These are phyloP conservation scores for Amphipoea lucens DNA, from an alignment of 2,888 invertebrate genomes.

Conservation along the genomic window DNA sequence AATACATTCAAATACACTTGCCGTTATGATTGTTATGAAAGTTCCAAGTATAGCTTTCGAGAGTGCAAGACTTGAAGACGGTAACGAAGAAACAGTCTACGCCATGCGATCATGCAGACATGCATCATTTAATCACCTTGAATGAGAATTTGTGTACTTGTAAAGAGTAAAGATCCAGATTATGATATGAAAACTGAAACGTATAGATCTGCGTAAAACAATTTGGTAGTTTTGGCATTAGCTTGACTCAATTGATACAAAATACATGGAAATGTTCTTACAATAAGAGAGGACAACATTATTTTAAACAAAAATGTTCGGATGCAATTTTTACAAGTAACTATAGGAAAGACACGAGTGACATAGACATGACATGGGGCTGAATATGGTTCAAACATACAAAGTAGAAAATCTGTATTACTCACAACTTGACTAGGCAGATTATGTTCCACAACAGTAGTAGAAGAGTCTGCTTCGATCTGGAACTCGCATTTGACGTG, in stretches of 20 bases:
- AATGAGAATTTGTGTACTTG: conserved; percentile 1
- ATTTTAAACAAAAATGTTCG: neutral
- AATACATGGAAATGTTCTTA: neutral
- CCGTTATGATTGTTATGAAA: neutral
- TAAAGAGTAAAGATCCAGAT: neutral
- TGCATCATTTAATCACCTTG: conserved; percentile 10
- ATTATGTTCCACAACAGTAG: conserved; percentile 97
- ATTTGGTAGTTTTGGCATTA: neutral
- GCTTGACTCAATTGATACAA: neutral
- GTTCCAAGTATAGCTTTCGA: neutral
- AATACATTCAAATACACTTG: conserved; percentile 12
- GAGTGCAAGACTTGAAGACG: neutral
- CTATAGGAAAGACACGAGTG: neutral
- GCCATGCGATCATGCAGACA: conserved; percentile 30
- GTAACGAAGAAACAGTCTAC: neutral
- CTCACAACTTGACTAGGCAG: conserved; percentile 95
- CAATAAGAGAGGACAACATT: neutral
- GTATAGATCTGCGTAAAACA: neutral
- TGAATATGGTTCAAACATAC: neutral
- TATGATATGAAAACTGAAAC: no score
- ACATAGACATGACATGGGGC: neutral
- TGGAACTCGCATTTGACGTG: conserved; percentile 98
- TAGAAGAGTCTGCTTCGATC: conserved; percentile 96
- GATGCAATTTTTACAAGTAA: no score
- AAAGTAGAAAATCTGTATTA: conserved; percentile 36